phyloP scores from a whole-genome alignment of 37 sponge, comb jelly and placozoan genomes.

The Ianthella basta region DNA sequence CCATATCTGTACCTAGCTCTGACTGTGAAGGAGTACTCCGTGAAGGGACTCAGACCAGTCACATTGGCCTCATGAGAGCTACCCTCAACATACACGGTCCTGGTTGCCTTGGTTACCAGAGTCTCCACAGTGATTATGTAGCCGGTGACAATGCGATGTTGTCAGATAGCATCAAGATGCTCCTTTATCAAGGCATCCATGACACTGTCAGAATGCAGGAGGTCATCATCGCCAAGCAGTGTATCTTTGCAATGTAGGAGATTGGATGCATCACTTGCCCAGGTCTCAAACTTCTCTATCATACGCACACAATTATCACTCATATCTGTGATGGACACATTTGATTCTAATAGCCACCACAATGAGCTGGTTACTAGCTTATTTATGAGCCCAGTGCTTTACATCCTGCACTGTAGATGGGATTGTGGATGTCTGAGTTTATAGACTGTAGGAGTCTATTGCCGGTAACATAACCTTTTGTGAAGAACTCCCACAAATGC shows the following conservation, averaged over 20 bases:
- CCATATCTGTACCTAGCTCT: too few species aligned
- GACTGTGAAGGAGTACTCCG: too few species aligned
- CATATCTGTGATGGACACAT: slow-evolving; percentile 45
- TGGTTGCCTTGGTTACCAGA: too few species aligned
- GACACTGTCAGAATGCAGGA: not conserved
- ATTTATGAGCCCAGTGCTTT: slow-evolving; percentile 41
- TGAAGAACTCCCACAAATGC: slow-evolving; percentile 10
- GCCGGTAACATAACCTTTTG: slow-evolving; percentile 31
- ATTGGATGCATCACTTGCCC: slow-evolving; percentile 33
- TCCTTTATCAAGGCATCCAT: slow-evolving; percentile 3
- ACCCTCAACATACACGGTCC: too few species aligned
- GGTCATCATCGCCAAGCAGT: slow-evolving; percentile 20
- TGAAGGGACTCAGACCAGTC: too few species aligned
- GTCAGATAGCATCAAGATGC: too few species aligned
- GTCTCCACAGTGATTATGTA: too few species aligned
- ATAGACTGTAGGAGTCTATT: slow-evolving; percentile 41
- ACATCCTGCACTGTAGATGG: slow-evolving; percentile 36
- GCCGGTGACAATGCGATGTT: too few species aligned
- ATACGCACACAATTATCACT: slow-evolving; percentile 2
- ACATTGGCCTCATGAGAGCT: too few species aligned
- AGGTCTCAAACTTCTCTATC: not conserved
- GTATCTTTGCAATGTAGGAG: slow-evolving; percentile 26
- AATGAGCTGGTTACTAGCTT: slow-evolving; percentile 50
- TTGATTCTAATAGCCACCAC: slow-evolving; percentile 42
- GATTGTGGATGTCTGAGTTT: slow-evolving; percentile 15